Evolutionary conservation across 2,113 vertebrate genomes (phyloP).

Genomic region (Xyrauchen texanus): DNA sequence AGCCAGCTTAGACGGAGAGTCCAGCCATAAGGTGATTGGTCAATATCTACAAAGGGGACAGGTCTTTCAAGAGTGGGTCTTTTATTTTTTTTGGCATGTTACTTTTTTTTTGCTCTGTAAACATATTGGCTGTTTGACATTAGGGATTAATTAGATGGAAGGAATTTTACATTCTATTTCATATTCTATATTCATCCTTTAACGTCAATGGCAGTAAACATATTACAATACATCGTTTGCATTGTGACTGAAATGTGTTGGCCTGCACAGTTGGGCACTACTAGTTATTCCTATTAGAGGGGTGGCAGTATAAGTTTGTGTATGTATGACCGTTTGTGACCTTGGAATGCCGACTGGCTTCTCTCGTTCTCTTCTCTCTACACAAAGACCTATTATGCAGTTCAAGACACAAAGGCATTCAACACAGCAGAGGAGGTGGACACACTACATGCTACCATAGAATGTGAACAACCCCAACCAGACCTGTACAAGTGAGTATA

Average conservation of each 20-base stretch:
- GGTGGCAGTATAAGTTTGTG: background rate
- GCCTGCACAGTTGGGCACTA: too few species aligned
- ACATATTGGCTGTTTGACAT: background rate
- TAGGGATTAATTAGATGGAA: background rate
- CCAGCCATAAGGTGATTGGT: conserved; percentile 86
- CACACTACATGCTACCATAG: conserved; percentile 87
- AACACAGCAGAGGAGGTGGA: conserved; percentile 84
- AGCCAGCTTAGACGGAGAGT: conserved; percentile 94
- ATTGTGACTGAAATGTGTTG: background rate
- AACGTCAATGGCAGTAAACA: too few species aligned
- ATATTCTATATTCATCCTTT: too few species aligned
- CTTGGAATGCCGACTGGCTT: conserved; percentile 10
- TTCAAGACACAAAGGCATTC: conserved; percentile 96
- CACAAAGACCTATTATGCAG: conserved; percentile 89
- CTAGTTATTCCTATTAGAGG: background rate
- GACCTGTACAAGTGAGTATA: conserved; percentile 94
- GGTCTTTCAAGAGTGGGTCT: background rate
- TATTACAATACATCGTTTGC: background rate
- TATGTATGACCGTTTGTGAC: background rate
- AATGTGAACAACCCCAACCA: conserved; percentile 97
- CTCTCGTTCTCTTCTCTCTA: background rate
- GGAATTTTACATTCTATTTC: too few species aligned
- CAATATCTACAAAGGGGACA: background rate
- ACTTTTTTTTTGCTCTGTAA: background rate
- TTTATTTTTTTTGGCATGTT: too few species aligned